Percentiles rank a stretch among this genome's conserved stretches.
These are phyloP conservation scores for Cylas formicarius DNA, from an alignment of 1,140 invertebrate genomes.

Conservation along the genomic window DNA sequence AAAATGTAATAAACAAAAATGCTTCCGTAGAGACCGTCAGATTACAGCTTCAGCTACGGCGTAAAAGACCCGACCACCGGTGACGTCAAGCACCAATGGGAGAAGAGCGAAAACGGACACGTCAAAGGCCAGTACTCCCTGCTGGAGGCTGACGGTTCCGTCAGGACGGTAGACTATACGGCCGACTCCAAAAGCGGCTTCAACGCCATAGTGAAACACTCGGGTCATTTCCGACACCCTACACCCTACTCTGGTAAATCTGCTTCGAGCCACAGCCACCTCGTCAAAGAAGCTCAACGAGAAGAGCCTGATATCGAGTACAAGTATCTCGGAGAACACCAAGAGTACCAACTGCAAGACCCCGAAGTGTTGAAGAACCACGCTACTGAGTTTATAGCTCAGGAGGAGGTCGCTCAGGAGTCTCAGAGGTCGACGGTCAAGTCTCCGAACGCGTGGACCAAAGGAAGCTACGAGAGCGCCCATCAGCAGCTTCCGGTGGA, in stretches of 20 bases:
- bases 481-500: slow-evolving; percentile 25
- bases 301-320: slow-evolving; percentile 7
- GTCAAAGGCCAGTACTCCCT: slow-evolving; percentile 38
- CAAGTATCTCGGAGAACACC: neutral
- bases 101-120: slow-evolving; percentile 36
- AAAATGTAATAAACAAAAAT: too few species aligned
- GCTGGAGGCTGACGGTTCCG: slow-evolving; percentile 50
- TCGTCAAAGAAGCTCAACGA: neutral
- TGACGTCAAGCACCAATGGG: slow-evolving; percentile 52
- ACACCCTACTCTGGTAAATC: slow-evolving; percentile 4
- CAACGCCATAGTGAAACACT: slow-evolving; percentile 38
- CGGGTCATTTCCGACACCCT: slow-evolving; percentile 31
- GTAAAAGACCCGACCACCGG: slow-evolving; percentile 65
- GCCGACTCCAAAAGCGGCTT: slow-evolving; percentile 49
- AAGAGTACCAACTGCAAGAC: neutral
- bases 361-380: slow-evolving; percentile 8
- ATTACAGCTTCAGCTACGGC: slow-evolving; percentile 65
- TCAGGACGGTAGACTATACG: slow-evolving; percentile 51
- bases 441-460: slow-evolving; percentile 10
- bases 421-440: slow-evolving; percentile 14
- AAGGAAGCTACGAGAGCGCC: slow-evolving; percentile 22
- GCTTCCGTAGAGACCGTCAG: slow-evolving; percentile 32
- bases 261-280: neutral
- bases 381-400: slow-evolving; percentile 13
- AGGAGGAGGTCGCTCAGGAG: slow-evolving; percentile 20